Percentiles rank a stretch among this genome's conserved stretches.
phyloP scores from a whole-genome alignment of 2,888 invertebrate species.

The Lobophora halterata region DNA sequence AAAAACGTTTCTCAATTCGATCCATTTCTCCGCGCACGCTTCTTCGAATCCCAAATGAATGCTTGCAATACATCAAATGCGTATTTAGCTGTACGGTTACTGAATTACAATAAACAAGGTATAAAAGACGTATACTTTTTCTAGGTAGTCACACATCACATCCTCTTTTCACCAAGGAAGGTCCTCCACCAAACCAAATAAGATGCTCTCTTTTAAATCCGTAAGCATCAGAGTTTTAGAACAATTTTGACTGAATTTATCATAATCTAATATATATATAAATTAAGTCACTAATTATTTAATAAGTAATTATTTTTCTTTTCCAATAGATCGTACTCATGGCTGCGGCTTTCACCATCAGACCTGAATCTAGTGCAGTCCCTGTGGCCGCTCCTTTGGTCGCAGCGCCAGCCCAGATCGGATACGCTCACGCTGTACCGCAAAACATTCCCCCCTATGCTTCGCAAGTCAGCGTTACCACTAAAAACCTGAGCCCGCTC shows the following conservation, averaged over 20 bases:
- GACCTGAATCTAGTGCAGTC: constrained; percentile 62
- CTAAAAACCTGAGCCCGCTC: constrained; percentile 61
- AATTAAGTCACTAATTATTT: background rate
- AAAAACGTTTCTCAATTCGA: constrained; percentile 64
- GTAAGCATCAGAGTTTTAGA: constrained; percentile 46
- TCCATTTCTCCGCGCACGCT: constrained; percentile 72
- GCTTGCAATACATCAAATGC: constrained; percentile 68
- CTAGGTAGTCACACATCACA: constrained; percentile 60
- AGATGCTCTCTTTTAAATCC: constrained; percentile 77
- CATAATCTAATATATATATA: background rate
- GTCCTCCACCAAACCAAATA: constrained; percentile 62
- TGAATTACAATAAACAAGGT: constrained; percentile 71
- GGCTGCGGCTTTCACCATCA: constrained; percentile 59
- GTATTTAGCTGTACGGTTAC: constrained; percentile 60
- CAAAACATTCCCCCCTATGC: constrained; percentile 83
- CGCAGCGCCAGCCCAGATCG: constrained; percentile 79
- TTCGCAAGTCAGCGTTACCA: constrained; percentile 80
- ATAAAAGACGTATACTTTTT: constrained; percentile 67
- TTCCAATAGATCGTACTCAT: constrained; percentile 63
- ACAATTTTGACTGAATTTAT: background rate
- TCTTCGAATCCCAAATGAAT: constrained; percentile 72
- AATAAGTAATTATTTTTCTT: background rate
- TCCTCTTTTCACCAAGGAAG: constrained; percentile 72
- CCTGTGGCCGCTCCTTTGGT: constrained; percentile 61
- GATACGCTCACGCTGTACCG: constrained; percentile 81